Base-by-base conservation (phyloP, 2,888 invertebrate species). In the Cordilura impudica region DNA sequence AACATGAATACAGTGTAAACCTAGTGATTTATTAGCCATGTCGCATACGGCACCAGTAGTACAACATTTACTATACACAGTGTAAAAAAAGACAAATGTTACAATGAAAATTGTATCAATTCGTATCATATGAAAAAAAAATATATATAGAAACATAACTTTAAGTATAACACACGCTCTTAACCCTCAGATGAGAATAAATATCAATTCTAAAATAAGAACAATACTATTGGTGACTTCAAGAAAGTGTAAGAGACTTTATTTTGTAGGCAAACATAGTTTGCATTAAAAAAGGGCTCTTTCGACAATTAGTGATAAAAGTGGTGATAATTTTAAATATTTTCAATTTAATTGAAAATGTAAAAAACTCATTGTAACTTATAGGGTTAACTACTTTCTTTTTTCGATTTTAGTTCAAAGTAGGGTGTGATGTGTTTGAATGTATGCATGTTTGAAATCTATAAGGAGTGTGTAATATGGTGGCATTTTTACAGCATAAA, bases 1-100 rank as follows among this genome's bases (percentile, higher is more conserved):
- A 83, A 82, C 86, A 31, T 83, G 86, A 87, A 88, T 87, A 87
- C 86, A 88, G 87, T 87, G 88, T 88, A 87, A 87, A 86, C 85
- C 87, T 84, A 77, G 85, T 89, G 89, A 89, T 89, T 89, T 89
- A 89, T 89, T 85, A 85, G 84, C 85, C 86, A 85, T 85, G 86
- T 85, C 85, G 86, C 84, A 84, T 84, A 82, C 84, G 86, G 86
- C 83, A 84, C 83, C 82, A 84, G 84, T 84, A 83, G 80, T 74
- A 73, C 56, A 73, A 58, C 58, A 70, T 47, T 66, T 65, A 49
- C 70, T 60, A 61, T 53, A 65, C 39, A 47, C 14, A 21, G 12
- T 39, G 35, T 39, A 39, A n/a, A 63, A 49, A n/a, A 78, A 75
- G 66, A 79, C 79, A 79, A 75, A 79, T 75, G 66, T 61, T 61